Evolutionary conservation across 92 coral and sea anemone genomes (phyloP).

Genomic region (Umimayanthus kanabou): DNA sequence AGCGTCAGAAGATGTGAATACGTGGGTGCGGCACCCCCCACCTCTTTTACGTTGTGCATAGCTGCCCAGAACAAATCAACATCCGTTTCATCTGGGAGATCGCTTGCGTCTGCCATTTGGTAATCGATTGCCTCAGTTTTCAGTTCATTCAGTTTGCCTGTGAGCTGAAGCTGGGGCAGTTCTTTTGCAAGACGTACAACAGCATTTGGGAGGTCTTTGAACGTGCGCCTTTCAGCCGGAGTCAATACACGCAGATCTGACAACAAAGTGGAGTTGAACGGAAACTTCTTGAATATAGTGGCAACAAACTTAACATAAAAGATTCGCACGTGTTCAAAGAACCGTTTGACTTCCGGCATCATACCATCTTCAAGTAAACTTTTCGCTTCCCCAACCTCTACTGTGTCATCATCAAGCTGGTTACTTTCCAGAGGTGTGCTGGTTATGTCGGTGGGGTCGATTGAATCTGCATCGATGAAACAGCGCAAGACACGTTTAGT

Average conservation of each 20-base stretch:
- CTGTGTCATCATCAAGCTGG: conserved; percentile 8
- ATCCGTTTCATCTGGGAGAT: too few relatives aligned
- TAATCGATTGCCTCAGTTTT: too few relatives aligned
- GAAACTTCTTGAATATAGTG: conserved; percentile 22
- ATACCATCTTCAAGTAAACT: conserved; percentile 22
- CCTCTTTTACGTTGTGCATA: conserved; percentile 28
- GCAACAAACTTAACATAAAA: conserved; percentile 16
- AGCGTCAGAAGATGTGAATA: conserved; percentile 17
- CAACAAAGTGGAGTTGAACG: conserved; percentile 37
- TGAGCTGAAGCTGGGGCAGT: too few relatives aligned
- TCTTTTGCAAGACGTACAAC: neutral
- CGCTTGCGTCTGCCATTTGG: too few relatives aligned
- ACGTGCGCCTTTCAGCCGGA: too few relatives aligned
- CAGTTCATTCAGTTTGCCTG: too few relatives aligned
- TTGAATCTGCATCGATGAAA: conserved; percentile 16
- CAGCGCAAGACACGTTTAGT: conserved; percentile 37
- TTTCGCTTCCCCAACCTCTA: conserved; percentile 12
- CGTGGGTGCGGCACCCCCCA: conserved; percentile 5
- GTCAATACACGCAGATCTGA: conserved; percentile 14
- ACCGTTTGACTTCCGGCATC: conserved; percentile 14
- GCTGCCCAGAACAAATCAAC: conserved; percentile 9
- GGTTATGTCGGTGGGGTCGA: neutral
- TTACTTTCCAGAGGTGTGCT: conserved; percentile 7
- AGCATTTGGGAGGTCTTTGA: too few relatives aligned
- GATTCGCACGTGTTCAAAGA: conserved; percentile 26